phyloP scores from a whole-genome alignment of 2,888 invertebrate species.

The Agriopis aurantiaria region DNA sequence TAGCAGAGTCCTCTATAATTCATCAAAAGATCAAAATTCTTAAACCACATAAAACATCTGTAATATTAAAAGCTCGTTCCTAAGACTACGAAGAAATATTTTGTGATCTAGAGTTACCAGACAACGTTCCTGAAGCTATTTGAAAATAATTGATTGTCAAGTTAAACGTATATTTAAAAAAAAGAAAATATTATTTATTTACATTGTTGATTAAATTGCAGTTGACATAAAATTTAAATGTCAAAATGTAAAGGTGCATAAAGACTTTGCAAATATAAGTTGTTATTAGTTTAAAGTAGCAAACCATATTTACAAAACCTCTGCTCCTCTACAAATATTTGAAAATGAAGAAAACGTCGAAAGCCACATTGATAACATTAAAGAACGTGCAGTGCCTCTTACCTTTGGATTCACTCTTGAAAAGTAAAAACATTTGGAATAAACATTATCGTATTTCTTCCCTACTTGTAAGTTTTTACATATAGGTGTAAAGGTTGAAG shows the following conservation, averaged over 20 bases:
- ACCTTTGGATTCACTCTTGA: conserved; percentile 44
- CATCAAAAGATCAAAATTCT: too few species aligned
- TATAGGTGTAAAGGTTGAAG: conserved; percentile 29
- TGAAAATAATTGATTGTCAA: too few species aligned
- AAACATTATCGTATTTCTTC: background rate
- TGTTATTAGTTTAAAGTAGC: background rate
- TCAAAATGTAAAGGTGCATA: background rate
- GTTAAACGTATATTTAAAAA: too few species aligned
- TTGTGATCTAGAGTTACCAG: too few species aligned
- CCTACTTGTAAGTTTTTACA: conserved; percentile 1
- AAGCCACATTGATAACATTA: conserved; percentile 46
- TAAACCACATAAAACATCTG: too few species aligned
- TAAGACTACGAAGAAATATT: too few species aligned
- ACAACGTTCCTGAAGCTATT: too few species aligned
- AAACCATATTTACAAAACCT: conserved; percentile 10
- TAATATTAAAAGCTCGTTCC: too few species aligned
- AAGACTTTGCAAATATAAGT: background rate
- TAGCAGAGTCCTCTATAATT: too few species aligned
- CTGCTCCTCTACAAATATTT: background rate
- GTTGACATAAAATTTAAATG: too few species aligned
- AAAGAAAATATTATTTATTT: too few species aligned
- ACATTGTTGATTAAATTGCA: too few species aligned
- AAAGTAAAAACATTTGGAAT: conserved; percentile 13
- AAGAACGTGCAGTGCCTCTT: conserved; percentile 60
- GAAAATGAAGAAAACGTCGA: conserved; percentile 11